Percentiles rank a stretch among this genome's conserved stretches.
These are phyloP conservation scores for Cyphomyrus discorhynchus DNA, from an alignment of 2,113 vertebrate genomes.

Conservation along the genomic window DNA sequence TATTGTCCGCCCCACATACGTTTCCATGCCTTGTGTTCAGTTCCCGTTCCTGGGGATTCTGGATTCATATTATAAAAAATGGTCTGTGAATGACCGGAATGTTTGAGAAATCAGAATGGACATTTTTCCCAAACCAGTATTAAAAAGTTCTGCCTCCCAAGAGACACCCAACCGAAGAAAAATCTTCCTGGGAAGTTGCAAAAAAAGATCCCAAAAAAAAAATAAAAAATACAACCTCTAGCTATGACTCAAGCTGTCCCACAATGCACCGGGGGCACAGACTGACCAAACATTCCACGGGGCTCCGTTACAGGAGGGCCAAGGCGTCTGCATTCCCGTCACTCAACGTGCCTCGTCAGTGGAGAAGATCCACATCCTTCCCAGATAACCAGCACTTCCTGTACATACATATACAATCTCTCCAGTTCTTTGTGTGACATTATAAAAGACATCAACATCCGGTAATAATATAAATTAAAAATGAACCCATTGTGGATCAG, in stretches of 20 bases:
- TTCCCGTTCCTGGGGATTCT: background rate
- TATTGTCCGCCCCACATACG: background rate
- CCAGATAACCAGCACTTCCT: constrained; percentile 2
- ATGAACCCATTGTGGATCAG: background rate
- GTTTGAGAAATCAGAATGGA: background rate
- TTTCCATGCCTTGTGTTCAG: background rate
- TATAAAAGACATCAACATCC: background rate
- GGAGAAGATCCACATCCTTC: background rate
- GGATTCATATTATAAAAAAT: background rate
- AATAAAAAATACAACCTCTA: background rate
- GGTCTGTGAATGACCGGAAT: background rate
- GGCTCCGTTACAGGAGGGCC: background rate
- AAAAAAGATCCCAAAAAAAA: background rate
- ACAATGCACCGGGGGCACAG: background rate
- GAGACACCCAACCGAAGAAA: background rate
- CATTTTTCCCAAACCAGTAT: background rate
- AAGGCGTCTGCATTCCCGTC: background rate
- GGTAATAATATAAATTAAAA: background rate
- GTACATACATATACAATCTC: background rate
- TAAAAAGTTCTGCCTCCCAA: background rate
- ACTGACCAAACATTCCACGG: background rate
- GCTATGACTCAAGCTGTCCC: background rate
- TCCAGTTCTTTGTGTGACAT: background rate
- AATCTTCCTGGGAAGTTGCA: background rate
- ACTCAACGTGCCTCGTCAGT: background rate